Base-by-base conservation (phyloP, 2,888 invertebrate species). In the Pharmacophagus antenor region DNA sequence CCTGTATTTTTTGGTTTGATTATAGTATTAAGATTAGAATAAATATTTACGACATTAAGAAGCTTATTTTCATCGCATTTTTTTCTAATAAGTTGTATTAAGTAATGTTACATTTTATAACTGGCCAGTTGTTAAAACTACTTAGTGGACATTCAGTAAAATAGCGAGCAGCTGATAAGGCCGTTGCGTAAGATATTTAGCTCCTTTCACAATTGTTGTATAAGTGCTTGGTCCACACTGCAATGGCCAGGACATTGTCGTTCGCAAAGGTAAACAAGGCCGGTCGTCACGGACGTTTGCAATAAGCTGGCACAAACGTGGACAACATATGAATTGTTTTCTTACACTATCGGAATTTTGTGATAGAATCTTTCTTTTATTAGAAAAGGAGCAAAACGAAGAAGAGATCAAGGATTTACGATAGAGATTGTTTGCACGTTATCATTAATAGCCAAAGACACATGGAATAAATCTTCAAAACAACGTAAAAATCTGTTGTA, bases 181-280 rank as follows among this genome's bases (percentile, higher is more conserved):
- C 52, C 62, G 65, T 82, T 81, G 73, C 79, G 74, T 72, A 80
- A 80, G 62, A 46, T 47, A 65, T 61, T 58, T 23, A 58, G 57
- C 66, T 64, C 82, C 82, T 83, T 83, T 83, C 84, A 83, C 83
- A 75, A 63, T 56, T 53, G 58, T 64, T 61, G 61, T 63, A 61
- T 57, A 64, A 64, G 58, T 49, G 56, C 62, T 61, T 55, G 57
- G 61, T 48, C 61, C 52, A 53, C 47, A 22, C 42, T 25, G n/a
- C 22, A 18, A 17, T 22, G 55, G 20, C 47, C 61, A 61, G 56
- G 61, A 61, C 60, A 56, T 20, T 57, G 44, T 46, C 15, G 51
- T 37, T 44, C 37, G 48, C 17, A 21, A 42, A 56, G 42, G 55
- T 21, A 52, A 56, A 56, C 61, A 61, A 61, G 61, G 61, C 23